A percentile compares a stretch with the other conserved stretches of the same genome.
phyloP scores from a whole-genome alignment of 2,888 invertebrate genomes.

The Drosophila yooni region DNA sequence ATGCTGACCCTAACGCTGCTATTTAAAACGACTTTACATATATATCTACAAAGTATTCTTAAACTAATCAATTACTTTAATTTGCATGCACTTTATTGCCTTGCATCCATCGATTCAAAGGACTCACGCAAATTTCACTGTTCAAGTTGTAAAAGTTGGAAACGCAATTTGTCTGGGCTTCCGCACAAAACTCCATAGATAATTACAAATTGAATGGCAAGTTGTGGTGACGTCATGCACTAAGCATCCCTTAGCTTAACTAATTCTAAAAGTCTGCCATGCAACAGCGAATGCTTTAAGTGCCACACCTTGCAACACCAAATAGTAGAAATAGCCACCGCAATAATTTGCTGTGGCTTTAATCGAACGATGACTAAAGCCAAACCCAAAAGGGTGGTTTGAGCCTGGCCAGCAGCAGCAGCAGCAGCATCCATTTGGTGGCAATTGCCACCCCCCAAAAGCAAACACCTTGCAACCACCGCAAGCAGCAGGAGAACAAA shows the following conservation, averaged over 20 bases:
- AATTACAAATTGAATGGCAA: conserved; percentile 28
- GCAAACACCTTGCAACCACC: conserved; percentile 63
- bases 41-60: not conserved
- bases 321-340: conserved; percentile 16
- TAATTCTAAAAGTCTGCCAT: conserved; percentile 7
- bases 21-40: not conserved
- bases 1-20: no score
- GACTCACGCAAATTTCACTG: conserved; percentile 14
- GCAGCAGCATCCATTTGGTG: conserved; percentile 20
- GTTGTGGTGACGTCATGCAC: conserved; percentile 32
- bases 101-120: conserved; percentile 11
- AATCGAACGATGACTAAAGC: conserved; percentile 22
- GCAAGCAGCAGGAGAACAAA: not conserved
- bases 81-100: not conserved
- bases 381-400: conserved; percentile 17
- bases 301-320: conserved; percentile 26
- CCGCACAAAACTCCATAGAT: conserved; percentile 21
- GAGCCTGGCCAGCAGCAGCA: conserved; percentile 1
- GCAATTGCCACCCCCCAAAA: conserved; percentile 36
- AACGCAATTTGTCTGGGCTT: conserved; percentile 25
- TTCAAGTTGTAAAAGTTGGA: conserved; percentile 21
- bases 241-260: conserved; percentile 33
- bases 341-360: conserved; percentile 38
- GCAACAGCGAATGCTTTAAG: conserved; percentile 34
- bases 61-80: not conserved